Percentiles rank a stretch among this genome's conserved stretches.
phyloP scores from a whole-genome alignment of 2,113 vertebrate species.

The Sylvilagus bachmani region DNA sequence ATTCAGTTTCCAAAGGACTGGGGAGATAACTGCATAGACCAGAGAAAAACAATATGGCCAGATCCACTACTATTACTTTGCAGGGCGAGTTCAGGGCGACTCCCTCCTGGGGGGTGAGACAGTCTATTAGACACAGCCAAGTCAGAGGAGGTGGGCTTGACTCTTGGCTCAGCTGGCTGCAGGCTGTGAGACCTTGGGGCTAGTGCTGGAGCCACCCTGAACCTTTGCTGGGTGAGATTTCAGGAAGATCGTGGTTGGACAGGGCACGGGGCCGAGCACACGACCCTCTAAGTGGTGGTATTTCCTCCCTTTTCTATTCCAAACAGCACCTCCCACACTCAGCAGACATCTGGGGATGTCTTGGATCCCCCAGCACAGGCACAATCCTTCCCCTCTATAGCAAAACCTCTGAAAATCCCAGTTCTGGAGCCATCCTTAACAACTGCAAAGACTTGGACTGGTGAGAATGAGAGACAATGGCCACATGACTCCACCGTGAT shows the following conservation, averaged over 20 bases:
- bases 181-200: background rate
- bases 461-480: background rate
- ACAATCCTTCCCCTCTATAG: background rate
- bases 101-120: background rate
- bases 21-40: background rate
- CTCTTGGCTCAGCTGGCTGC: background rate
- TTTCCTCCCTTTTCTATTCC: background rate
- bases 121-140: background rate
- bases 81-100: background rate
- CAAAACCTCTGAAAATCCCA: background rate
- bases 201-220: background rate
- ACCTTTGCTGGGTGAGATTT: background rate
- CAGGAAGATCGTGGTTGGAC: accelerated
- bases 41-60: background rate
- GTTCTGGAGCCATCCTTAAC: background rate
- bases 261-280: too few species aligned
- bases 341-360: background rate
- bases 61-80: background rate
- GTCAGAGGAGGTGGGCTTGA: background rate
- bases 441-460: background rate
- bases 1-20: background rate
- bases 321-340: background rate
- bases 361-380: background rate
- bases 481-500: accelerated
- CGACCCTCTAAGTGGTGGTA: background rate